Conservation (phyloP, 2,113 vertebrate genomes). For the Lasiurus borealis region DNA sequence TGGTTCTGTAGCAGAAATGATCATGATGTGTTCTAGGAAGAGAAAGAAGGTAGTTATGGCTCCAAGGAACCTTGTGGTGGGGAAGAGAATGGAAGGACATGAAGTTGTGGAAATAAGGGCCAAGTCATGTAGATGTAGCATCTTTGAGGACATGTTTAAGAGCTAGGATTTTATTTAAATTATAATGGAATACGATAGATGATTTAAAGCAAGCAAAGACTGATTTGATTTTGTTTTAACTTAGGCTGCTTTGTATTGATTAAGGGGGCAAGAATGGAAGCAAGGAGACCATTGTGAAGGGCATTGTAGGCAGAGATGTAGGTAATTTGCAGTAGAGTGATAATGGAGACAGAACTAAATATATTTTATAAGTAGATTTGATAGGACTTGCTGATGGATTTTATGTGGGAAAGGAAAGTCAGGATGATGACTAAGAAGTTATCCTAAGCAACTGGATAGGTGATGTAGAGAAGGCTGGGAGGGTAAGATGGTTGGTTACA, state of each 20-base stretch:
- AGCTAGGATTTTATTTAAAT: constrained; percentile 42
- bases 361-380: background rate
- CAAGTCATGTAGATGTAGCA: background rate
- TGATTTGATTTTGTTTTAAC: constrained; percentile 9
- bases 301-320: background rate
- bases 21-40: background rate
- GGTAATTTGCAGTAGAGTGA: background rate
- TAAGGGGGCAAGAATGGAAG: background rate
- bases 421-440: constrained; percentile 10
- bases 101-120: constrained; percentile 22
- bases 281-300: background rate
- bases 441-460: background rate
- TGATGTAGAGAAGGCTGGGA: background rate
- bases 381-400: constrained; percentile 1
- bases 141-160: background rate
- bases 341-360: constrained; percentile 1
- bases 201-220: constrained; percentile 32
- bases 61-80: background rate
- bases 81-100: background rate
- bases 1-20: background rate
- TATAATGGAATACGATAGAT: background rate
- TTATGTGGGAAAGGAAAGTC: background rate
- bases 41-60: background rate
- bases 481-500: background rate
- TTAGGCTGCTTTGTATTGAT: constrained; percentile 26